These are phyloP conservation scores for Abrostola tripartita DNA, from an alignment of 2,888 invertebrate species.

Conservation along the genomic window DNA sequence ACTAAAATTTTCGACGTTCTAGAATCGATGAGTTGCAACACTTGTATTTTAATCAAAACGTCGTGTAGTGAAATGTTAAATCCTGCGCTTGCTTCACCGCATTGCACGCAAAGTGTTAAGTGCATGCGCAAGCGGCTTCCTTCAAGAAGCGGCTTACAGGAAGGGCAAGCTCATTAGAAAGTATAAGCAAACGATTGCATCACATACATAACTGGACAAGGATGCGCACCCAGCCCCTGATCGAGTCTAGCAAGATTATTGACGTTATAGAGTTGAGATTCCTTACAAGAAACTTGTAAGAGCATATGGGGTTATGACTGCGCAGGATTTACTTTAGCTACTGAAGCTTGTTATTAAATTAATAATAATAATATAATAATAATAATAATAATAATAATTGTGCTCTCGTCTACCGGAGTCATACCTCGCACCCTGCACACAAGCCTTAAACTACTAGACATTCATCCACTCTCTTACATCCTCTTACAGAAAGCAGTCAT, in stretches of 20 bases:
- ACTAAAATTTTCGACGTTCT: constrained; percentile 46
- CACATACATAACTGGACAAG: constrained; percentile 60
- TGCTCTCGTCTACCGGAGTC: too few relatives aligned
- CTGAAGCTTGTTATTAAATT: constrained; percentile 54
- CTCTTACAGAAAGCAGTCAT: too few relatives aligned
- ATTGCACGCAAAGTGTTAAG: constrained; percentile 58
- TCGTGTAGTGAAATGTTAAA: constrained; percentile 47
- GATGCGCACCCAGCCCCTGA: constrained; percentile 57
- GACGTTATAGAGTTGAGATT: constrained; percentile 49
- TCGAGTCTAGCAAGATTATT: constrained; percentile 63
- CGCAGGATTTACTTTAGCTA: constrained; percentile 49
- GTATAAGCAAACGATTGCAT: constrained; percentile 71
- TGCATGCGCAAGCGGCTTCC: constrained; percentile 65
- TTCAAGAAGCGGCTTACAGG: constrained; percentile 64
- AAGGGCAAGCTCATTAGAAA: constrained; percentile 74
- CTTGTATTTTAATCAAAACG: constrained; percentile 50
- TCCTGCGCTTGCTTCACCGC: constrained; percentile 49
- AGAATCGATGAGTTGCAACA: constrained; percentile 46
- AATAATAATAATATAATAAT: too few relatives aligned
- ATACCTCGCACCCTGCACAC: too few relatives aligned
- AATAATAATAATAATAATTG: too few relatives aligned
- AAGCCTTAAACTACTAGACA: too few relatives aligned
- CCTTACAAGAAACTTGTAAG: constrained; percentile 55
- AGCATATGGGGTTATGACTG: constrained; percentile 46
- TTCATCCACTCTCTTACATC: too few relatives aligned